Base-by-base conservation (phyloP, 2,797 vertebrate genomes). In the Arrhamphus sclerolepis region DNA sequence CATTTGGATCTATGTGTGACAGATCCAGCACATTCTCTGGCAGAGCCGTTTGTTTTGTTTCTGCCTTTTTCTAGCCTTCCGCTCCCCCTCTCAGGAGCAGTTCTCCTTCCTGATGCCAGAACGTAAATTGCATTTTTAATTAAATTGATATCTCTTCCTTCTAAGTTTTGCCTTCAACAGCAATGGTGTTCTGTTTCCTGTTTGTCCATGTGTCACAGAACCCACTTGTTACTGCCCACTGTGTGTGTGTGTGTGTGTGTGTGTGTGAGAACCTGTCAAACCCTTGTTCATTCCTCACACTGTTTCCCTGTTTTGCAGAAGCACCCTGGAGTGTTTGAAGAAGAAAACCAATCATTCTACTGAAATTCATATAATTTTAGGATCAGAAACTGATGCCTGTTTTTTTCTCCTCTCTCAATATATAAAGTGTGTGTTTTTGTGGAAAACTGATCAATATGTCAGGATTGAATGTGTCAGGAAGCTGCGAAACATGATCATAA, bases 91-190 rank as follows among this genome's bases (percentile, higher is more conserved):
- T 74, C 55, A 43, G 62, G 76, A 77, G 52, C 42, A 7, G 58
- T 51, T 46, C 53, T 62, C 60, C 71, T 69, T 53, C 41, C 34
- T 40, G 54, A 65, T 59, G 39, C 46, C 21, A 26, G 49, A 59
- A 79, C 75, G 62, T 66, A 81, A 86, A 85, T 82, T 71, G 48
- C 53, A 65, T 72, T 87, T 87, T 80, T 86, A 87, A 88, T 86
- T 85, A 80, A 71, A 85, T 72, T 48, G 1, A 46, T 69, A 75
- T 80, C 63, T 70, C 63, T 43, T 46, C 69, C 56, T 73, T 77
- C 46, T 47, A 28, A 46, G 10, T 67, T 68, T 62, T 26, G 46
- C 46, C 70, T 57, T 79, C 69, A 29, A 50, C 58, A 20, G 38
- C 49, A 34, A 65, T 70, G 3, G 21, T 51, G 67, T 21, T 50